These are phyloP conservation scores for Cheumatopsyche charites DNA, from an alignment of 1,140 invertebrate genomes.

Conservation along the genomic window DNA sequence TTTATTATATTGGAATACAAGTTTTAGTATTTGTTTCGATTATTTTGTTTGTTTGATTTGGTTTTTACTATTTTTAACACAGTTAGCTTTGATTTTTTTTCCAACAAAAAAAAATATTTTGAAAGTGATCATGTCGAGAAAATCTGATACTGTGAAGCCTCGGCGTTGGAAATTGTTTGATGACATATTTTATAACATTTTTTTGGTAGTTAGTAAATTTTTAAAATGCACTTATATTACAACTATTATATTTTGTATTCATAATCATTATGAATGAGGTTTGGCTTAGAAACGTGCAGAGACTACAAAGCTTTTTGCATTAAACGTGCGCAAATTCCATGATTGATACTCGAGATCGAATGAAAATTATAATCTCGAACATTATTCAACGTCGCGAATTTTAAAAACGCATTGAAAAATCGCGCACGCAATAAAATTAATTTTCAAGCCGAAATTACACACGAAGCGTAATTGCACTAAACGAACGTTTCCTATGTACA, in stretches of 20 bases:
- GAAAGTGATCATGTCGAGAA: slow-evolving; percentile 13
- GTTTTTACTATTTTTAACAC: slow-evolving; percentile 9
- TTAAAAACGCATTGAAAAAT: too few species aligned
- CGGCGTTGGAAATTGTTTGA: slow-evolving; percentile 11
- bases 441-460: too few species aligned
- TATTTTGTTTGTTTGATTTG: slow-evolving; percentile 2
- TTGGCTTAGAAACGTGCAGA: slow-evolving; percentile 33
- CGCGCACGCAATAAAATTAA: too few species aligned
- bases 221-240: slow-evolving; percentile 29
- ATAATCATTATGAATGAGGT: slow-evolving; percentile 25
- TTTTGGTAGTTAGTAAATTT: slow-evolving; percentile 32
- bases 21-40: background rate
- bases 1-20: slow-evolving; percentile 17
- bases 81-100: slow-evolving; percentile 24
- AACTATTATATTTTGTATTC: slow-evolving; percentile 6
- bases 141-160: slow-evolving; percentile 8
- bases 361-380: too few species aligned
- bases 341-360: background rate
- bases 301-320: background rate
- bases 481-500: too few species aligned
- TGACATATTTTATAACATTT: background rate
- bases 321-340: background rate
- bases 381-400: too few species aligned
- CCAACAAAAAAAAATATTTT: background rate
- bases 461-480: too few species aligned